Base-by-base conservation (phyloP, 2,888 invertebrate species). In the Epirrita christyi region DNA sequence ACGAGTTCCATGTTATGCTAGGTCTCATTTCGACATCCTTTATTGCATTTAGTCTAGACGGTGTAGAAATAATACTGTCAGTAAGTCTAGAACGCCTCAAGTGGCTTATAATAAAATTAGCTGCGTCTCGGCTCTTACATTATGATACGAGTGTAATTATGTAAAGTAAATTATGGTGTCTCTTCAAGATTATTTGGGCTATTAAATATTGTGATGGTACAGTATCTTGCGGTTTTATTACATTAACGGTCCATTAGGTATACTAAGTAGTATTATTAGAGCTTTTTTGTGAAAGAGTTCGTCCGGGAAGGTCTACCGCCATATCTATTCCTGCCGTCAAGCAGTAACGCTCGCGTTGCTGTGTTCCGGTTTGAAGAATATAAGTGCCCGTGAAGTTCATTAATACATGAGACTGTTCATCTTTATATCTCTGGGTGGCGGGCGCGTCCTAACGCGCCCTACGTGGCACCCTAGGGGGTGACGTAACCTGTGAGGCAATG, bases 1-100 rank as follows among this genome's bases (percentile, higher is more conserved):
- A 28, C 32, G 34, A 7, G 48, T 38, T 29, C 27, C 32, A 21
- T 43, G 55, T 13, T 36, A 34, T 41, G 42, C 42, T 54, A 47
- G 54, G 38, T 43, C 50, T 52, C 47, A 45, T 62, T 57, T 46
- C 42, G 50, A 44, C 59, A 54, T 56, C 46, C 59, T 65, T 67
- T 67, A 67, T 67, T 65, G 38, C 61, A 57, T 67, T 67, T 65
- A 55, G 67, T 67, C 67, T 67, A 67, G 67, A 65, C 67, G 43
- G 49, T 41, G 42, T 46, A 50, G 64, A 52, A 58, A 54, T 61
- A 64, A 67, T 53, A 53, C 46, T 62, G 62, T 67, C 59, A 64
- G 61, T 55, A 48, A 61, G 61, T 48, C 59, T 55, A 46, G 49
- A 36, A 11, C 41, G 49, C 43, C 44, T 46, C 47, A 43, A 53